A percentile compares a stretch with the other conserved stretches of the same genome.
These are phyloP conservation scores for Karalla daura DNA, from an alignment of 2,797 vertebrate species.

Conservation along the genomic window DNA sequence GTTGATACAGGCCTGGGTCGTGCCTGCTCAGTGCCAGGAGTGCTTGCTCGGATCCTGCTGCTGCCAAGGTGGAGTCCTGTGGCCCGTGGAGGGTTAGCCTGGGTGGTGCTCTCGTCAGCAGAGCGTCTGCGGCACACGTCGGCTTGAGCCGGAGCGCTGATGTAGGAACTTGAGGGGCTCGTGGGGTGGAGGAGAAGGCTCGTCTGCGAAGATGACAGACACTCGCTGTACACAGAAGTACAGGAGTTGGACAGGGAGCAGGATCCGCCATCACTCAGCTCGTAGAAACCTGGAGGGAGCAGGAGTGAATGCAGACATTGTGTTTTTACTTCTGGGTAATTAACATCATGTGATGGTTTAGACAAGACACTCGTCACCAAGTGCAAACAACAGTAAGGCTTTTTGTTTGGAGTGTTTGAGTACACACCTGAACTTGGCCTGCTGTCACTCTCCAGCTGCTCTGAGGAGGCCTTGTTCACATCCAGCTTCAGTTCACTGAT, in stretches of 20 bases:
- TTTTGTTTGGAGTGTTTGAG: not conserved
- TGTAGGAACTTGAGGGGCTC: conserved; percentile 65
- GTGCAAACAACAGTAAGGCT: conserved; percentile 6
- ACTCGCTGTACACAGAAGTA: conserved; percentile 94
- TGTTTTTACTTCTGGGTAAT: conserved; percentile 3
- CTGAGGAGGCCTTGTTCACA: conserved; percentile 85
- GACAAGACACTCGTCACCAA: not conserved
- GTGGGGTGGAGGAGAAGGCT: conserved; percentile 78
- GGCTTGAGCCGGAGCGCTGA: conserved; percentile 34
- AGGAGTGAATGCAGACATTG: not conserved
- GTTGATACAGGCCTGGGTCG: conserved; percentile 93
- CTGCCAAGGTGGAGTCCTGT: conserved; percentile 79
- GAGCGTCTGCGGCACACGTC: conserved; percentile 87
- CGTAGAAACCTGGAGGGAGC: conserved; percentile 90
- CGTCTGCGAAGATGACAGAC: conserved; percentile 86
- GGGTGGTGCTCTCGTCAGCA: conserved; percentile 87
- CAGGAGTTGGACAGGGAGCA: conserved; percentile 95
- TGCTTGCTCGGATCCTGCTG: conserved; percentile 75
- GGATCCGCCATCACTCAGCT: conserved; percentile 94
- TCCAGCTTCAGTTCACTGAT: conserved; percentile 93
- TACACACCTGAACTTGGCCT: conserved; percentile 94
- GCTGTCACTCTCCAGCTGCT: conserved; percentile 93
- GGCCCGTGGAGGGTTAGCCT: conserved; percentile 74
- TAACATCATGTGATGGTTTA: conserved; percentile 4
- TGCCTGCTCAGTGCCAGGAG: conserved; percentile 68